Base-by-base conservation (phyloP, 1,140 invertebrate species). In the Trialeurodes vaporariorum region DNA sequence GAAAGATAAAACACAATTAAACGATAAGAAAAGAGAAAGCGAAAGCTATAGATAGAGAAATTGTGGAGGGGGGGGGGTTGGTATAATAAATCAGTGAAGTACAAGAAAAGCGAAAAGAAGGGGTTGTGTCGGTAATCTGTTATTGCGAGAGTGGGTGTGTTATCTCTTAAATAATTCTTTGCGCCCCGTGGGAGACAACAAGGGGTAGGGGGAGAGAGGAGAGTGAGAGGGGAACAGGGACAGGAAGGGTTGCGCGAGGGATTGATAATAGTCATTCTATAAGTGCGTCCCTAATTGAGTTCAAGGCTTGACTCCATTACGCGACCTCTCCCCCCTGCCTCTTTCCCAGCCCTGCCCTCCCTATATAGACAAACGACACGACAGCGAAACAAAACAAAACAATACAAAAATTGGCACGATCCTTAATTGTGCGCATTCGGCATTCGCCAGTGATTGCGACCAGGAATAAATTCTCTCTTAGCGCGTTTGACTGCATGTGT, bases 151-250 rank as follows among this genome's bases (percentile, higher is more conserved):
- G 34, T 49, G 34, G 34, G 34, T 49, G 34, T 49, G 34, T 49
- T 49, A 49, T 49, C 34, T 49, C 34, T 49, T 49, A 49, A 49
- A 49, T 49, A 49, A 49, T 49, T 49, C 34, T 49, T 49, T 49
- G 34, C 34, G 34, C 5, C 34, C 34, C 34, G 5, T 5, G 34
- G 34, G 34, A 49, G 5, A 17, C 34, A 5, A 5, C 17, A 49
- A 17, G 34, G 34, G 34, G 17, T 5, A 5, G 34, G 34, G 34
- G 5, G 5, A 17, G 34, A 17, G 34, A 49, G 34, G 5, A 49
- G 34, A 17, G 17, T 9, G 34, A 17, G 34, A 9, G n/a, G n/a
- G n/a, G n/a, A n/a, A n/a, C n/a, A n/a, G n/a, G n/a, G n/a, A n/a
- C n/a, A n/a, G n/a, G n/a, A n/a, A n/a, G n/a, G n/a, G n/a, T n/a